These are phyloP conservation scores for Acromyrmex heyeri DNA, from an alignment of 1,140 invertebrate genomes.

Conservation along the genomic window DNA sequence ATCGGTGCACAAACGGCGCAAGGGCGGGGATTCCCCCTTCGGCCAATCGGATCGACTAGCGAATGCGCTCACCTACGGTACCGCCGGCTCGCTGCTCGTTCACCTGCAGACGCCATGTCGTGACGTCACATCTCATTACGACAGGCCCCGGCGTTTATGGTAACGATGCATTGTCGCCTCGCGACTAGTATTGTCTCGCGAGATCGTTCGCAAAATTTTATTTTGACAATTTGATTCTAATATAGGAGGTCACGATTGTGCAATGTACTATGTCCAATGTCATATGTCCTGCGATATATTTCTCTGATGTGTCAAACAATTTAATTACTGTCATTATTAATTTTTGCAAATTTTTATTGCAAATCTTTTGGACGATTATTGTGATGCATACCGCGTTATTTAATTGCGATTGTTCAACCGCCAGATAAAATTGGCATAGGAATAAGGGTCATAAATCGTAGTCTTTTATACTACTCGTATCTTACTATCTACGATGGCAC, in stretches of 20 bases:
- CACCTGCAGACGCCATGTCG: conserved; percentile 82
- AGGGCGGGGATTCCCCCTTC: conserved; percentile 83
- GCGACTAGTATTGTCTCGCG: conserved; percentile 22
- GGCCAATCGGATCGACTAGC: conserved; percentile 82
- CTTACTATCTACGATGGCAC: background rate
- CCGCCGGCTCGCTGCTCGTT: conserved; percentile 64
- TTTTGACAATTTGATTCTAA: background rate
- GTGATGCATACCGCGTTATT: background rate
- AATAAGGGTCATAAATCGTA: background rate
- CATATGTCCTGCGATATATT: background rate
- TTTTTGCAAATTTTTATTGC: background rate
- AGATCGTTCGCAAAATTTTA: conserved; percentile 15
- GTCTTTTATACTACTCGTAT: background rate
- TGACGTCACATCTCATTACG: conserved; percentile 79
- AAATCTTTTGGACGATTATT: background rate
- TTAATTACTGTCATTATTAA: background rate
- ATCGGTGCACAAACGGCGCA: conserved; percentile 71
- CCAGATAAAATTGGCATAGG: background rate
- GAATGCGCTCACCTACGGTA: conserved; percentile 78
- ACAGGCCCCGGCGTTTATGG: conserved; percentile 62
- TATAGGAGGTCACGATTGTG: background rate
- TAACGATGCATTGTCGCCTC: conserved; percentile 57
- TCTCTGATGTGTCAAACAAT: background rate
- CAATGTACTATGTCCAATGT: no score
- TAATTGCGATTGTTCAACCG: background rate